phyloP scores from a whole-genome alignment of 2,113 vertebrate genomes.

The Paradisaea rubra region DNA sequence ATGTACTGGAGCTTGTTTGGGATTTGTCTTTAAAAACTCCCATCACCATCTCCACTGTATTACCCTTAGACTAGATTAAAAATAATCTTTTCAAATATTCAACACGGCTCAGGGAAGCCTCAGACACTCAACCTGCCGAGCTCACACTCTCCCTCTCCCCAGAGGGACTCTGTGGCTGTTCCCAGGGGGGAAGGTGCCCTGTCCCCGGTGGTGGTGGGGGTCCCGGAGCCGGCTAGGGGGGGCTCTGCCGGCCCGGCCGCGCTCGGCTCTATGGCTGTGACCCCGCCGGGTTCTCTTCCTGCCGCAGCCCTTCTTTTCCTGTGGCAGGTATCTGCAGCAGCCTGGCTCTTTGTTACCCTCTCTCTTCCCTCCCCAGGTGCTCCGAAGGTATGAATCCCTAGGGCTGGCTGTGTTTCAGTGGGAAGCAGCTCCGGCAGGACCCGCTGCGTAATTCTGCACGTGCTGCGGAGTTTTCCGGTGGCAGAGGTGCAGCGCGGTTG shows the following conservation, averaged over 20 bases:
- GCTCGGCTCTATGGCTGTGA: slow-evolving; percentile 46
- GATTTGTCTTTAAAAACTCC: not conserved
- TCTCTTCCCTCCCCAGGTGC: not conserved
- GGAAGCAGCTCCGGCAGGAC: not conserved
- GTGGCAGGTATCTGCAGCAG: slow-evolving; percentile 36
- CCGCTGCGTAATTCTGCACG: not conserved
- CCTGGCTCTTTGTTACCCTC: slow-evolving; percentile 50
- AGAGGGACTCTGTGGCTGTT: accelerated
- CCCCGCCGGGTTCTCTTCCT: slow-evolving; percentile 56
- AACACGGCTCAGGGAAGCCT: not conserved
- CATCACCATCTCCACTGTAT: not conserved
- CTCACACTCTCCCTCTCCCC: accelerated
- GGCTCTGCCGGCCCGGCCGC: slow-evolving; percentile 6
- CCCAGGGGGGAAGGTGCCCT: not conserved
- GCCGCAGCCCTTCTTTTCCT: slow-evolving; percentile 46
- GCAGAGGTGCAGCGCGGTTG: not conserved
- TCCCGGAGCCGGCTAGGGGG: slow-evolving; percentile 13
- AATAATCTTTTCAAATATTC: accelerated
- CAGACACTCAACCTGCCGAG: accelerated
- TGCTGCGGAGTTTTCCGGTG: not conserved
- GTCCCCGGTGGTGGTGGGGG: not conserved
- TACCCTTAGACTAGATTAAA: not conserved
- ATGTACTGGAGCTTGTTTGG: accelerated
- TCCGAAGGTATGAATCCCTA: not conserved
- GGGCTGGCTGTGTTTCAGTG: not conserved